phyloP scores from a whole-genome alignment of 2,797 vertebrate species.

The Cercopithecus petaurista region DNA sequence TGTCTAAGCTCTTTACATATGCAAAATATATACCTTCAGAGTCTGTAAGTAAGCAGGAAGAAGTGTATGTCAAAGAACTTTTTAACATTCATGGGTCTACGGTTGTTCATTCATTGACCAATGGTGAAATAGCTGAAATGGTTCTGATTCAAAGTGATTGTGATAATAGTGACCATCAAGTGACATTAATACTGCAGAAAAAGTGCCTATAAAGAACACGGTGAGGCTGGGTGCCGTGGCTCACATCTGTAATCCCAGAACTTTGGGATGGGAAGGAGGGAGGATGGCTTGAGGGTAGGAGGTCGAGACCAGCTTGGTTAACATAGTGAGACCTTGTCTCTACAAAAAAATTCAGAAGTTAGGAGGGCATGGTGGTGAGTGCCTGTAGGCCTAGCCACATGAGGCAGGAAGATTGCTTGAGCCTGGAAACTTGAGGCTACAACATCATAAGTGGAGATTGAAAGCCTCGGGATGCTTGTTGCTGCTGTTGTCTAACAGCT shows the following conservation, averaged over 20 bases:
- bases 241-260: neutral
- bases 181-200: neutral
- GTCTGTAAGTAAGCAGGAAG: neutral
- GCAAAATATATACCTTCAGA: neutral
- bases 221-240: neutral
- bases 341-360: neutral
- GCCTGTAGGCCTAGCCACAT: neutral
- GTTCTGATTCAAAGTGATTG: neutral
- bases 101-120: neutral
- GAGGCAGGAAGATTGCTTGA: neutral
- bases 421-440: neutral
- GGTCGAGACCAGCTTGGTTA: neutral
- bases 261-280: neutral
- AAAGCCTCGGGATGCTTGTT: neutral
- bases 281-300: neutral
- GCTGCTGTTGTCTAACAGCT: neutral
- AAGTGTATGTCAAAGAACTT: neutral
- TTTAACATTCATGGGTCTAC: neutral
- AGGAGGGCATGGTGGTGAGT: neutral
- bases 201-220: neutral
- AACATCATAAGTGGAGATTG: neutral
- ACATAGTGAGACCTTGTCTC: neutral
- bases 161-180: neutral
- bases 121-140: neutral
- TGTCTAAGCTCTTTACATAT: neutral